A percentile compares a stretch with the other conserved stretches of the same genome.
Conservation (phyloP, 1,140 invertebrate genomes). For the Drosophila mojavensis region DNA sequence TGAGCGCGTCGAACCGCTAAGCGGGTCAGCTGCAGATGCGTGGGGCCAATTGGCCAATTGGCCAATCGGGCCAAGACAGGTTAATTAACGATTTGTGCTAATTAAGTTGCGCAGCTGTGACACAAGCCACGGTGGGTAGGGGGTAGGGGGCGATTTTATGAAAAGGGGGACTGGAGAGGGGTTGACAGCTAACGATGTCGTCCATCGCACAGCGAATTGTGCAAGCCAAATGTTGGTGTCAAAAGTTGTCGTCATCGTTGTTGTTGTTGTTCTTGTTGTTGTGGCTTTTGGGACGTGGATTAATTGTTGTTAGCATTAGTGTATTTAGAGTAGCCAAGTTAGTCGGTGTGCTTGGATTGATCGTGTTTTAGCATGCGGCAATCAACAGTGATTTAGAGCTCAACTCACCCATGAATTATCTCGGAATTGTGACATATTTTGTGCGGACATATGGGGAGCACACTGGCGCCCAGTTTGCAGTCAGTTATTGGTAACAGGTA, state of each 20-base stretch:
- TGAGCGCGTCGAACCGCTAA: conserved; percentile 27
- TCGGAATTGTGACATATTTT: conserved; percentile 83
- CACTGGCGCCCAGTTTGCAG: conserved; percentile 20
- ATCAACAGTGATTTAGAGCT: conserved; percentile 3
- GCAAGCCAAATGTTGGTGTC: conserved; percentile 19
- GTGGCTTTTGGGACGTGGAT: not conserved
- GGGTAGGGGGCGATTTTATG: no score
- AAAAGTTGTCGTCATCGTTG: not conserved
- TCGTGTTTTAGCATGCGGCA: conserved; percentile 37
- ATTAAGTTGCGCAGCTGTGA: conserved; percentile 50
- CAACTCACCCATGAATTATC: conserved; percentile 84
- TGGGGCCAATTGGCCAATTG: conserved; percentile 63
- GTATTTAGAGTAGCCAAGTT: conserved; percentile 23
- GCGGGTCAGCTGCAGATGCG: conserved; percentile 70
- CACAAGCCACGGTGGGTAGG: not conserved
- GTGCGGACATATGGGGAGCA: conserved; percentile 33
- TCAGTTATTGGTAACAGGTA: not conserved
- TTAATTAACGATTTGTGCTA: conserved; percentile 78
- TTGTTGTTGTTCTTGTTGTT: not conserved
- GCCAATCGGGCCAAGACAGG: conserved; percentile 70
- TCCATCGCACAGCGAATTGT: conserved; percentile 24
- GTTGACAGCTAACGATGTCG: conserved; percentile 17
- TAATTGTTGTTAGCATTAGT: conserved; percentile 17
- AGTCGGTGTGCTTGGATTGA: conserved; percentile 18
- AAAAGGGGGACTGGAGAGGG: not conserved